Conservation (phyloP, 2,113 vertebrate genomes). For the Epinephelus lanceolatus region DNA sequence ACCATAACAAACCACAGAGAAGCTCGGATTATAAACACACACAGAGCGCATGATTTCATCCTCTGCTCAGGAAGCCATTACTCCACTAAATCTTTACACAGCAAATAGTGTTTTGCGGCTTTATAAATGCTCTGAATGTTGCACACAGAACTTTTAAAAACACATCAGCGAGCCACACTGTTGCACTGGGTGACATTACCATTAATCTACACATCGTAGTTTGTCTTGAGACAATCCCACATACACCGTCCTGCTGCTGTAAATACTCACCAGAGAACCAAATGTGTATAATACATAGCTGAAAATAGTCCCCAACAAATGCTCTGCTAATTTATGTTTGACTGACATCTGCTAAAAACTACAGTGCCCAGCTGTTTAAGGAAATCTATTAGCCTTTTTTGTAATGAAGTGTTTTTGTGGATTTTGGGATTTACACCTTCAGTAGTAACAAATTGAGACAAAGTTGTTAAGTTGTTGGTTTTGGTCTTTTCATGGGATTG, state of each 20-base stretch:
- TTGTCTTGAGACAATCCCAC: neutral
- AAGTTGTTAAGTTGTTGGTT: too few relatives aligned
- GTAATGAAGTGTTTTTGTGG: neutral
- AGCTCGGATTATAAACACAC: too few relatives aligned
- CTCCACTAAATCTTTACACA: too few relatives aligned
- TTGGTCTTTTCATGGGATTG: too few relatives aligned
- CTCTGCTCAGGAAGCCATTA: too few relatives aligned
- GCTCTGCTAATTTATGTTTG: neutral
- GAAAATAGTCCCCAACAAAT: constrained; percentile 10
- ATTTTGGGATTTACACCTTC: neutral
- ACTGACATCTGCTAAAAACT: neutral
- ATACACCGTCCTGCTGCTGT: neutral
- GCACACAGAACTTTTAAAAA: neutral
- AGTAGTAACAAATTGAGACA: neutral
- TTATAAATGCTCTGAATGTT: too few relatives aligned
- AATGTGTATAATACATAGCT: neutral
- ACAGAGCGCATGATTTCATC: too few relatives aligned
- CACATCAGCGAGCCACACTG: neutral
- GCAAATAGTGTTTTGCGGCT: too few relatives aligned
- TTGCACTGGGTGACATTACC: neutral
- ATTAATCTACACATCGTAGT: neutral
- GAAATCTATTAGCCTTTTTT: neutral
- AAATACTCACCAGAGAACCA: neutral
- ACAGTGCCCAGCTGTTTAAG: neutral
- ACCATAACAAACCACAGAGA: too few relatives aligned